Base-by-base conservation (phyloP, 2,797 vertebrate species). In the Gymnoscopelus microlampas region DNA sequence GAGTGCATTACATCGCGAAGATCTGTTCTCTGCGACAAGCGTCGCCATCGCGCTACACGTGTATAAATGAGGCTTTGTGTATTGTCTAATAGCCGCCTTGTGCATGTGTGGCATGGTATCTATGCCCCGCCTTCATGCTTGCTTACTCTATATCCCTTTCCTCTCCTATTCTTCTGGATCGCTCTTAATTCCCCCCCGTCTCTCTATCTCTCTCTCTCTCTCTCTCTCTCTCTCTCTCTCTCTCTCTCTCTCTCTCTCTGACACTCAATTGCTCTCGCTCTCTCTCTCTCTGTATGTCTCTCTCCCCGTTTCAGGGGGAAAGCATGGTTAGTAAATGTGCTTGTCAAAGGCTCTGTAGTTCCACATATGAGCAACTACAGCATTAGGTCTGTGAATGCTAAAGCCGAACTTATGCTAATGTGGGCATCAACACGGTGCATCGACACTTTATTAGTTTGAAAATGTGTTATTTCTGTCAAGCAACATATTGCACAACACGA, bases 71-170 rank as follows among this genome's bases (percentile, higher is more conserved):
- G 39, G 39, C 39, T 44, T 44, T 7, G 2, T 10, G 39, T 3
- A 44, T 44, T 10, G 39, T 44, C 8, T 44, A 4, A 9, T 8
- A 10, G 35, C 13, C 14, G 71, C 74, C 56, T 53, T 75, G 72
- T 88, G 90, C 89, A 93, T 89, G 91, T 63, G 66, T 90, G 88
- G 86, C 88, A 88, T 90, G 87, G 79, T 83, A 66, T 69, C 68
- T 56, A 49, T 1, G n/a, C 68, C 74, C 73, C 24, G 80, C 56
- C 74, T 57, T 76, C 76, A 73, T 78, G 82, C 86, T 84, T 81
- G 83, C 72, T 81, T 72, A 79, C 71, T 77, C 71, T 84, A 60
- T 56, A 47, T 68, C 61, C 29, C 61, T 66, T 48, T 77, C 51
- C 58, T 60, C 57, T 62, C 13, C 53, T 58, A 60, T 50, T 70